phyloP scores from a whole-genome alignment of 2,113 vertebrate genomes.

The Bufo bufo region DNA sequence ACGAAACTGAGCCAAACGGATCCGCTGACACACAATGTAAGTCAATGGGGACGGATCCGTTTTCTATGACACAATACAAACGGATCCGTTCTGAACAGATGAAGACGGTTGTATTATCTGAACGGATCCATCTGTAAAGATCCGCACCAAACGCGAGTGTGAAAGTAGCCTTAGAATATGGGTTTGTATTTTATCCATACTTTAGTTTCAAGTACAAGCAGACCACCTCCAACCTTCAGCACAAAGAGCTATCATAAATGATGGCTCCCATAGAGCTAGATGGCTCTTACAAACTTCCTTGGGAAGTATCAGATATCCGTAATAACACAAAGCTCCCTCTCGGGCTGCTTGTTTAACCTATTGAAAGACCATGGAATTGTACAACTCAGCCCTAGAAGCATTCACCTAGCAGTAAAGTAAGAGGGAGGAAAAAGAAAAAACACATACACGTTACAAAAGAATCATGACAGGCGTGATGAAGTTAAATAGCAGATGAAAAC shows the following conservation, averaged over 20 bases:
- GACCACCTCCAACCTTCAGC: not conserved
- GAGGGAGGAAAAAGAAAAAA: not conserved
- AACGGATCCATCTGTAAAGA: too few relatives aligned
- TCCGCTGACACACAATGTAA: too few relatives aligned
- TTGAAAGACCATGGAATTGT: not conserved
- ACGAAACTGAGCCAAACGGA: too few relatives aligned
- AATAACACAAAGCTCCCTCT: not conserved
- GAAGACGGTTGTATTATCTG: too few relatives aligned
- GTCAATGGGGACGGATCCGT: too few relatives aligned
- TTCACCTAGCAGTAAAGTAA: not conserved
- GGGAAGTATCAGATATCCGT: slow-evolving; percentile 25
- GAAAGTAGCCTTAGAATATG: too few relatives aligned
- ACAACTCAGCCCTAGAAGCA: not conserved
- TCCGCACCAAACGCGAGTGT: too few relatives aligned
- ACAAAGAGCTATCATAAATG: not conserved
- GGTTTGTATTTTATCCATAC: too few relatives aligned
- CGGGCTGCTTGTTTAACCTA: not conserved
- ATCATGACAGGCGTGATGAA: not conserved
- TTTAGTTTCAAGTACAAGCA: not conserved
- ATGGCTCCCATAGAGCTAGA: not conserved
- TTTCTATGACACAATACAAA: too few relatives aligned
- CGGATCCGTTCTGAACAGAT: too few relatives aligned
- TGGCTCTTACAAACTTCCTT: slow-evolving; percentile 39
- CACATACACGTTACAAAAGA: not conserved
- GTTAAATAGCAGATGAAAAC: not conserved